These are phyloP conservation scores for Limonius californicus DNA, from an alignment of 1,140 invertebrate genomes.

Conservation along the genomic window DNA sequence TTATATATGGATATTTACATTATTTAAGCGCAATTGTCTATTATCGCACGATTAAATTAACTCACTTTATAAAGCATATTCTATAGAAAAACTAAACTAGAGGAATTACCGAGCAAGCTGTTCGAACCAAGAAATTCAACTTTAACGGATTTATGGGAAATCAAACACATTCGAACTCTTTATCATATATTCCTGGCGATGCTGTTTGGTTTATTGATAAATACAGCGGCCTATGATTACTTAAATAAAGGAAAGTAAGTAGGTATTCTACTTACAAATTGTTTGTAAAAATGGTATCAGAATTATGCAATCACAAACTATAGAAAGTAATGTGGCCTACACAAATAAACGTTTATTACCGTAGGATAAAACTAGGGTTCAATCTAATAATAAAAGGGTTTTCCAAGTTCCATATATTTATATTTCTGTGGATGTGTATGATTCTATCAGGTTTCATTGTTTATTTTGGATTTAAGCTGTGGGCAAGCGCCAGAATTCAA, in stretches of 20 bases:
- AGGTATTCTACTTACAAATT: too few relatives aligned
- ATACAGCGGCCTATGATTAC: neutral
- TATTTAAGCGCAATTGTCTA: too few relatives aligned
- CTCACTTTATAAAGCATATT: too few relatives aligned
- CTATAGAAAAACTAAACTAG: neutral
- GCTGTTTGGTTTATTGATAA: neutral
- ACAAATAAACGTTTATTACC: too few relatives aligned
- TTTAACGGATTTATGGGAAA: neutral
- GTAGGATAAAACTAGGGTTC: neutral
- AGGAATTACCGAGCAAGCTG: neutral
- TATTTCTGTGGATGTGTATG: neutral
- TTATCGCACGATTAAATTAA: too few relatives aligned
- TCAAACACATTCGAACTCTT: neutral
- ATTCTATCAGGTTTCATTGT: neutral
- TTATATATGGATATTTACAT: too few relatives aligned
- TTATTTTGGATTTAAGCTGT: neutral
- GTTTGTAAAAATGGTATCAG: too few relatives aligned
- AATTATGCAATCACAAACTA: too few relatives aligned
- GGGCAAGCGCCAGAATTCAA: neutral
- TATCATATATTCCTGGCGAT: neutral
- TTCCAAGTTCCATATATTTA: neutral
- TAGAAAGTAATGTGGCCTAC: too few relatives aligned
- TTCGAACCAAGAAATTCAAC: neutral
- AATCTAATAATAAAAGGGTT: neutral
- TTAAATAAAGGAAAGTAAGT: neutral